Evolutionary conservation across 2,888 invertebrate species (phyloP).

Genomic region (Megaustenia siamemsis): DNA sequence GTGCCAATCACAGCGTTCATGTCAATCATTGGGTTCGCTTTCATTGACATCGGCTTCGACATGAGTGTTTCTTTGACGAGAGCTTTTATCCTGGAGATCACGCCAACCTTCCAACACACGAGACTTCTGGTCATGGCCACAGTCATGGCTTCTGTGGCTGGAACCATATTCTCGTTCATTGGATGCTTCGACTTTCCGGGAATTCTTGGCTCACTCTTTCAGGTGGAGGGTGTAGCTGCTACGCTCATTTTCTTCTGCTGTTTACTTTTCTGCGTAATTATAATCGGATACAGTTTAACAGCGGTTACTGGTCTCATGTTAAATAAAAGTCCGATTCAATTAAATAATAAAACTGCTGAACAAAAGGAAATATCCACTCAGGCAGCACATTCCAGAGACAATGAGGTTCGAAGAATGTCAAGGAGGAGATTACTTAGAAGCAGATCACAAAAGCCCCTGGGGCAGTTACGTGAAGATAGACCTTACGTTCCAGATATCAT

Average conservation of each 20-base stretch:
- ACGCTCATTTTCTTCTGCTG: conserved; percentile 41
- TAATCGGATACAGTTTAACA: conserved; percentile 17
- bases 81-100: conserved; percentile 43
- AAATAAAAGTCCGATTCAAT: neutral
- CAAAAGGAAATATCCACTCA: neutral
- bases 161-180: conserved; percentile 30
- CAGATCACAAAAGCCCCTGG: neutral
- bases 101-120: conserved; percentile 41
- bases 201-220: conserved; percentile 25
- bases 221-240: conserved; percentile 44
- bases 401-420: neutral
- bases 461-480: conserved; percentile 15
- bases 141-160: conserved; percentile 20
- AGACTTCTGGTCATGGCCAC: conserved; percentile 31
- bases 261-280: neutral
- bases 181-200: conserved; percentile 46
- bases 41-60: conserved; percentile 45
- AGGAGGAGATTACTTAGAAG: neutral
- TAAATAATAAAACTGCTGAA: neutral
- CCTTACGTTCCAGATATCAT: conserved; percentile 32
- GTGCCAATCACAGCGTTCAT: conserved; percentile 35
- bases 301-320: neutral
- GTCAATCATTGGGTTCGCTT: conserved; percentile 43
- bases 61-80: conserved; percentile 39
- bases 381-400: neutral